phyloP scores from a whole-genome alignment of 2,113 vertebrate genomes.

The Actinemys pallida region DNA sequence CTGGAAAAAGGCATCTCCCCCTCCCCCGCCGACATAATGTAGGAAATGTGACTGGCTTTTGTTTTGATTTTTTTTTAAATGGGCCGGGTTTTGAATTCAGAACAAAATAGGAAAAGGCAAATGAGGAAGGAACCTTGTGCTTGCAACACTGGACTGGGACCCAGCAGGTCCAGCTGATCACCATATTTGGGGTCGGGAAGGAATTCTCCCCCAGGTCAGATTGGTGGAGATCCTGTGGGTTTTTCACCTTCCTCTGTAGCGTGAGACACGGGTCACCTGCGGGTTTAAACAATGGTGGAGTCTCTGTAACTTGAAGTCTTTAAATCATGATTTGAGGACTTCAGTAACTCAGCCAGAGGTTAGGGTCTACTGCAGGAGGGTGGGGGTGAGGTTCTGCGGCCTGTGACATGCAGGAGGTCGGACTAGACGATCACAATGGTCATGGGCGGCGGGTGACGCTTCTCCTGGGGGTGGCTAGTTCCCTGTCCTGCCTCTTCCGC shows the following conservation, averaged over 20 bases:
- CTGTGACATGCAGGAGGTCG: neutral
- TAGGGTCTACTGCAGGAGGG: neutral
- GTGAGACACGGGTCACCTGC: neutral
- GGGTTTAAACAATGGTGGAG: neutral
- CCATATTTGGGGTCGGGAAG: neutral
- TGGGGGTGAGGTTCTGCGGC: neutral
- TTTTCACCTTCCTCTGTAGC: neutral
- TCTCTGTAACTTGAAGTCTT: neutral
- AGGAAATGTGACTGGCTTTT: accelerated
- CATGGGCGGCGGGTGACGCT: no score
- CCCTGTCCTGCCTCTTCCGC: no score
- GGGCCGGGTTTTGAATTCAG: neutral
- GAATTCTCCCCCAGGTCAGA: neutral
- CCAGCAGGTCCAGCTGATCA: neutral
- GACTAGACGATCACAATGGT: accelerated
- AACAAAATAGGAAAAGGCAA: neutral
- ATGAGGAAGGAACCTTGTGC: neutral
- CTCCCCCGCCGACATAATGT: accelerated
- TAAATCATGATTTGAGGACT: neutral
- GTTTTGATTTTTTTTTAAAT: neutral
- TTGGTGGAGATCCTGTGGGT: no score
- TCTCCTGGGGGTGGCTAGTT: no score
- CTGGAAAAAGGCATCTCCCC: neutral
- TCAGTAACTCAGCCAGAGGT: neutral
- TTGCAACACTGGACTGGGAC: neutral